These are phyloP conservation scores for Drosophila merina DNA, from an alignment of 2,888 invertebrate genomes.

Conservation along the genomic window DNA sequence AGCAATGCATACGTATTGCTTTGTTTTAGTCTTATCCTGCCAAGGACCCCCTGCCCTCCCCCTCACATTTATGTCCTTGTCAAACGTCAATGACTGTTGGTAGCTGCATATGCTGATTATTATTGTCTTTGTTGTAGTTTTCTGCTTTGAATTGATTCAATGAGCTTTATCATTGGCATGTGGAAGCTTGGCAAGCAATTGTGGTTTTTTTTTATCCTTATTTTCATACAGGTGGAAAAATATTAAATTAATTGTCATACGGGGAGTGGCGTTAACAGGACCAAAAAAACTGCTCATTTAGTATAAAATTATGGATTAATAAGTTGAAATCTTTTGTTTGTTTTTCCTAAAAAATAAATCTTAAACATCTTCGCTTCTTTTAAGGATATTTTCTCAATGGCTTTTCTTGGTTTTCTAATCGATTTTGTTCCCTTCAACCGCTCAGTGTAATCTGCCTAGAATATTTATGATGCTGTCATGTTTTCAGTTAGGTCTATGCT, in stretches of 20 bases:
- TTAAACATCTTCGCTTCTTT: too few relatives aligned
- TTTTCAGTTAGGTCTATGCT: conserved; percentile 11
- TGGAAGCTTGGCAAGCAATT: conserved; percentile 30
- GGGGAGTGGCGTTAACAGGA: not conserved
- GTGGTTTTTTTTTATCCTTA: conserved; percentile 3
- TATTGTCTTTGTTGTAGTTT: conserved; percentile 35
- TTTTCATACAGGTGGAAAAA: not conserved
- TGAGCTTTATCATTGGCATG: conserved; percentile 63
- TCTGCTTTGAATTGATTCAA: conserved; percentile 62
- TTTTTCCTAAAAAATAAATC: too few relatives aligned
- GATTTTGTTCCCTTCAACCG: not conserved
- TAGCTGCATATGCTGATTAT: conserved; percentile 39
- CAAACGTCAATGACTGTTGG: conserved; percentile 62
- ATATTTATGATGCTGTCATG: conserved; percentile 30
- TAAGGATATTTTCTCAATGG: too few relatives aligned
- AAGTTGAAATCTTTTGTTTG: too few relatives aligned
- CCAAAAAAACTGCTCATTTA: not conserved
- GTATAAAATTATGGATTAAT: too few relatives aligned
- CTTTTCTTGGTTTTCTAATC: too few relatives aligned
- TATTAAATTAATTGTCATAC: not conserved
- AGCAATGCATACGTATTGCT: conserved; percentile 60
- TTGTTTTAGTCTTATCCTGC: conserved; percentile 52
- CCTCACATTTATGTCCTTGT: conserved; percentile 36
- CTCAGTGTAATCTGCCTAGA: conserved; percentile 15
- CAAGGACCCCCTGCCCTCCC: not conserved